phyloP scores from a whole-genome alignment of 2,888 invertebrate species.

The Acrobasis consociella region DNA sequence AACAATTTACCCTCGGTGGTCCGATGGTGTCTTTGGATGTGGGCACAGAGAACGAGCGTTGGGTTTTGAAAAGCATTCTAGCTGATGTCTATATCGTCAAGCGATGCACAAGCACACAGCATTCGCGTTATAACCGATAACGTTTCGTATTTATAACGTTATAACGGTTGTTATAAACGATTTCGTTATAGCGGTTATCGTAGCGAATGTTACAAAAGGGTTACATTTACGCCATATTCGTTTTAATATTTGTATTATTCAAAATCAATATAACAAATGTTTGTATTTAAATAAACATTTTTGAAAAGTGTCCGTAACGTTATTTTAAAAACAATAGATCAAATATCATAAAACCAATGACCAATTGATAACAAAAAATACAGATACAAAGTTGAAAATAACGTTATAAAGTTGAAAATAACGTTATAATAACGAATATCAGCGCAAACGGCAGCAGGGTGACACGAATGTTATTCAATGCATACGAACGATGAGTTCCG shows the following conservation, averaged over 20 bases:
- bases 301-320: background rate
- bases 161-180: too few relatives aligned
- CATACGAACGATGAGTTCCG: slow-evolving; percentile 74
- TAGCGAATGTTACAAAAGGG: slow-evolving; percentile 13
- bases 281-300: background rate
- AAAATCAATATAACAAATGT: background rate
- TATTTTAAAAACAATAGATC: slow-evolving; percentile 13
- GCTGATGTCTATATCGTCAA: slow-evolving; percentile 73
- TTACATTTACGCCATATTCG: slow-evolving; percentile 36
- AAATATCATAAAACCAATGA: too few relatives aligned
- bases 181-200: slow-evolving; percentile 14
- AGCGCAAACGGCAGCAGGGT: slow-evolving; percentile 43
- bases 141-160: background rate
- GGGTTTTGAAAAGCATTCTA: slow-evolving; percentile 94
- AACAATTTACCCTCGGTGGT: slow-evolving; percentile 70
- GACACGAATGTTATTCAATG: slow-evolving; percentile 49
- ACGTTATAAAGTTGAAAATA: slow-evolving; percentile 2
- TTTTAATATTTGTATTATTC: slow-evolving; percentile 7
- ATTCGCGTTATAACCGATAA: slow-evolving; percentile 28
- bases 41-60: slow-evolving; percentile 96
- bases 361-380: background rate
- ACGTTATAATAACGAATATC: slow-evolving; percentile 40
- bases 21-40: slow-evolving; percentile 89
- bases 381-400: background rate
- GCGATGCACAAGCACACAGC: slow-evolving; percentile 46